Evolutionary conservation across 2,113 vertebrate genomes (phyloP), one percentile per base, ranked within the genome.

Genomic region (Brachypodius melanocephalos): DNA sequence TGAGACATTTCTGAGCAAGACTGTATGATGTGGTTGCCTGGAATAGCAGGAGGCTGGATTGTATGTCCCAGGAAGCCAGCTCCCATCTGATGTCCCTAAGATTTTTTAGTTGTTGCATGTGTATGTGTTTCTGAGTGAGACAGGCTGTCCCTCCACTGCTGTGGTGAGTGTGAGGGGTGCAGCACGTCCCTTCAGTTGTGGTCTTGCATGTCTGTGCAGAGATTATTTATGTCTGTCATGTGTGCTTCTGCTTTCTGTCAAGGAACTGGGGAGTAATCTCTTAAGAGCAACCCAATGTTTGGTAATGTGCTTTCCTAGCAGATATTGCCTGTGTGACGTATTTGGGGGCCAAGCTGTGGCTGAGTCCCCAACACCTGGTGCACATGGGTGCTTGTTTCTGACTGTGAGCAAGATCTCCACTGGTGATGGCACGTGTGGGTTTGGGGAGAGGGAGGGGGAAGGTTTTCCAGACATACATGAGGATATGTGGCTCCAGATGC

Each of bases 71-170:
- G 88, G 61, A 67, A 90, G 55, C 21, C 72, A 74, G 59, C 32
- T 95, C 55, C 59, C 68, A 84, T 67, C 59, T 72, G 32, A 5
- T 14, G 61, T 71, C 75, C 36, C 65, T 19, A 68, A 93, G 48
- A 89, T 90, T 86, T 85, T 88, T 72, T 79, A 93, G 93, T 52
- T 92, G 92, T 95, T 92, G 85, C 48, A 48, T 63, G 26, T 49
- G 52, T 85, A 22, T 0, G 0, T 0, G 2, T 54, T 22, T 55
- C 69, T 10, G 17, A 68, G 76, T 11, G 66, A 95, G 67, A 48
- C 25, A 31, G 63, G 29, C 45, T 54, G 38, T 40, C n/a, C 34
- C 55, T 93, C 45, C 36, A 12, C 40, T 54, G 65, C 66, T 73
- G 59, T 3, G 55, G 52, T 89, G 87, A 89, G 74, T 36, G 74